Conservation (phyloP, 2,888 invertebrate species). For the Dyspetes luteomarginatus region DNA sequence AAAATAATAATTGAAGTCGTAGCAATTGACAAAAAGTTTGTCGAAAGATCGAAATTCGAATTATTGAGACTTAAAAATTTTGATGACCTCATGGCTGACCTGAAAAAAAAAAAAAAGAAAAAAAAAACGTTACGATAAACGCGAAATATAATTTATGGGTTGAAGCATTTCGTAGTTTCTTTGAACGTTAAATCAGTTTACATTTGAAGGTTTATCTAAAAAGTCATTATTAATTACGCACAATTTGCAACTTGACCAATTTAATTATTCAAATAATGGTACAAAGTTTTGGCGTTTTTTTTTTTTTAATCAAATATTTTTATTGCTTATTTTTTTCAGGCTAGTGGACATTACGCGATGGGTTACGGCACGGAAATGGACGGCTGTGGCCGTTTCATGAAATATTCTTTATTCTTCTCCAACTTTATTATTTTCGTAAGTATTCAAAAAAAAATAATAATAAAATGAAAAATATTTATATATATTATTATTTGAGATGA, state of each 20-base stretch:
- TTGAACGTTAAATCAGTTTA: not conserved
- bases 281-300: no score
- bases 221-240: not conserved
- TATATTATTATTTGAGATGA: no score
- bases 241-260: no score
- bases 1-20: not conserved
- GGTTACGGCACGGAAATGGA: conserved; percentile 93
- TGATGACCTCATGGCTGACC: not conserved
- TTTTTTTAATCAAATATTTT: conserved; percentile 7
- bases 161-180: not conserved
- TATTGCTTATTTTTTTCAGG: conserved; percentile 56
- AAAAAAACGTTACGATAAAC: conserved; percentile 9
- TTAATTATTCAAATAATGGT: not conserved
- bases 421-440: conserved; percentile 95
- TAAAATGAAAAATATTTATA: no score
- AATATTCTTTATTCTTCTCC: conserved; percentile 92
- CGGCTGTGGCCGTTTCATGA: conserved; percentile 94
- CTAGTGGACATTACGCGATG: conserved; percentile 83
- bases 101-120: not conserved
- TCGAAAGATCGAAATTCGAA: not conserved
- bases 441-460: conserved; percentile 75
- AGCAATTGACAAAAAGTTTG: not conserved
- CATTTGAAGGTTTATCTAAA: not conserved
- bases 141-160: not conserved
- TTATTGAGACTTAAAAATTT: not conserved